phyloP scores from a whole-genome alignment of 2,888 invertebrate species.

The Odontomyia ornata region DNA sequence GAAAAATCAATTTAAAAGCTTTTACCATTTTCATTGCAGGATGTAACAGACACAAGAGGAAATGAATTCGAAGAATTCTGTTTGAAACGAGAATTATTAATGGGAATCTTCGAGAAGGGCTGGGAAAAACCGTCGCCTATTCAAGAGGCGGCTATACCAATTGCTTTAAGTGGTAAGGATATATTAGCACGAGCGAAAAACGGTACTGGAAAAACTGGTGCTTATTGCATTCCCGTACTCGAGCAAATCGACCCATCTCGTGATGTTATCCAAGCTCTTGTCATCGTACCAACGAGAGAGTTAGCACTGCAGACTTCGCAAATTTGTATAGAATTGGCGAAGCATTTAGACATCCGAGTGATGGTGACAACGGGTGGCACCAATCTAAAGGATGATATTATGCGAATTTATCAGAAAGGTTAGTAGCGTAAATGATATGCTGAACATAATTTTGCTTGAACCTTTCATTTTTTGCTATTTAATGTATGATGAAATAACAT shows the following conservation, averaged over 20 bases:
- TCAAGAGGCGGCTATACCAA: slow-evolving; percentile 99
- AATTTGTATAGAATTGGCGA: slow-evolving; percentile 98
- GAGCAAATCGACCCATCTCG: slow-evolving; percentile 91
- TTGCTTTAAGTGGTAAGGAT: slow-evolving; percentile 97
- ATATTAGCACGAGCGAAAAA: slow-evolving; percentile 98
- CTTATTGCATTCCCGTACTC: slow-evolving; percentile 97
- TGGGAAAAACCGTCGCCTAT: slow-evolving; percentile 99
- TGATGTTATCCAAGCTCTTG: slow-evolving; percentile 96
- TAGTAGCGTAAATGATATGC: too few species aligned
- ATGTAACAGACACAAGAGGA: slow-evolving; percentile 98
- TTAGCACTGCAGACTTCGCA: slow-evolving; percentile 99
- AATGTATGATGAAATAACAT: slow-evolving; percentile 48
- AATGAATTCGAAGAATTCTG: slow-evolving; percentile 99
- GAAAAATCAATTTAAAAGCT: too few species aligned
- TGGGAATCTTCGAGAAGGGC: slow-evolving; percentile 99
- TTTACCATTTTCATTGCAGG: slow-evolving; percentile 70
- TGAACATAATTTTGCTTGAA: neutral
- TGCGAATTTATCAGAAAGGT: slow-evolving; percentile 99
- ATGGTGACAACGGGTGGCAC: slow-evolving; percentile 99
- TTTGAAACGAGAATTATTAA: slow-evolving; percentile 93
- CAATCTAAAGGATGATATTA: slow-evolving; percentile 96
- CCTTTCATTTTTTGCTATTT: slow-evolving; percentile 38
- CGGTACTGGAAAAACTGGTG: slow-evolving; percentile 99
- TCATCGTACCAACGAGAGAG: slow-evolving; percentile 98
- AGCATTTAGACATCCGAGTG: slow-evolving; percentile 95